Percentiles rank a stretch among this genome's conserved stretches.
Evolutionary conservation across 2,113 vertebrate genomes (phyloP).

Genomic region (Macaca nemestrina): DNA sequence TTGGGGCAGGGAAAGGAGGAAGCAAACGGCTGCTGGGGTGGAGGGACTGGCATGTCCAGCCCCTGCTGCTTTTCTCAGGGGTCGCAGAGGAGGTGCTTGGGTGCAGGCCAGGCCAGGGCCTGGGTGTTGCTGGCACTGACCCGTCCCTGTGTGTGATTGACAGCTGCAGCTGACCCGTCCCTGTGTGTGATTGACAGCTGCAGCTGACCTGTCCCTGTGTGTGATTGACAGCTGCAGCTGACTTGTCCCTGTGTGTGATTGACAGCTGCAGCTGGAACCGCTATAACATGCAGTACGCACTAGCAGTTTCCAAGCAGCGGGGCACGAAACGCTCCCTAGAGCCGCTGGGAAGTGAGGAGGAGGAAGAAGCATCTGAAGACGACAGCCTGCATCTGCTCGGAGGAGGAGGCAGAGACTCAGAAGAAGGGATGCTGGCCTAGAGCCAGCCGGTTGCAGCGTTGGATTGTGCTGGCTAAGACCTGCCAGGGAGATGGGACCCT

Average conservation of each 20-base stretch:
- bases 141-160: too few relatives aligned
- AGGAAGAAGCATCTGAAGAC: not conserved
- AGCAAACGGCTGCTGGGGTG: not conserved
- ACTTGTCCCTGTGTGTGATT: not conserved
- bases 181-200: too few relatives aligned
- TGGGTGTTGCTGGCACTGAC: not conserved
- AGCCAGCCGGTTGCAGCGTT: accelerated
- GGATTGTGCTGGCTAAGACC: accelerated
- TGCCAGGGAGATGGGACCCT: not conserved
- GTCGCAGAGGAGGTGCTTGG: not conserved
- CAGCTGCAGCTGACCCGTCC: too few relatives aligned
- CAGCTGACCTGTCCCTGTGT: too few relatives aligned
- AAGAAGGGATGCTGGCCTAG: not conserved
- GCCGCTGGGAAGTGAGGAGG: constrained; percentile 64
- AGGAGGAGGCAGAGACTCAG: not conserved
- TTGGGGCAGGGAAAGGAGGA: not conserved
- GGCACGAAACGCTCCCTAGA: constrained; percentile 87
- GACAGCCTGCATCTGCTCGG: constrained; percentile 26
- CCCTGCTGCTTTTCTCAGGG: too few relatives aligned
- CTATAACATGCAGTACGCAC: constrained; percentile 91
- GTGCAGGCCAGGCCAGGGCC: accelerated
- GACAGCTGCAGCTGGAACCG: constrained; percentile 96
- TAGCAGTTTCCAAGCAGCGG: constrained; percentile 90
- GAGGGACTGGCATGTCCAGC: too few relatives aligned
- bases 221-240: too few relatives aligned